Percentiles rank a stretch among this genome's conserved stretches.
Evolutionary conservation across 2,888 invertebrate species (phyloP).

Genomic region (Sinodicranocentrus sp.): DNA sequence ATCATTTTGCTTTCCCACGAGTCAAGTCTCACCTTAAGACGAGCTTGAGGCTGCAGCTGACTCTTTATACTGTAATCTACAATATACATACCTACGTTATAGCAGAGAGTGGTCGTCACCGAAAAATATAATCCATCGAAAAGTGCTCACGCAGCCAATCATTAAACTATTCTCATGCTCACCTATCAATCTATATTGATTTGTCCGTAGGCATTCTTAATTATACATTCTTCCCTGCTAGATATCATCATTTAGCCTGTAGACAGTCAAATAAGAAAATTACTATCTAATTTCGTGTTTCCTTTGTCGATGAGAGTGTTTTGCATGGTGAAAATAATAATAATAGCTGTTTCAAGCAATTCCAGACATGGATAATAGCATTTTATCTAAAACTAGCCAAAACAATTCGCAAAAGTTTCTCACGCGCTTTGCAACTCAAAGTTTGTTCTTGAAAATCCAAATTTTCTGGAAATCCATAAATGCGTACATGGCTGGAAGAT

Average conservation of each 20-base stretch:
- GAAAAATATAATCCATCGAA: slow-evolving; percentile 26
- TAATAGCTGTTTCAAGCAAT: too few relatives aligned
- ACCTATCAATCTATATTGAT: slow-evolving; percentile 65
- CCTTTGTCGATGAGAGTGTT: slow-evolving; percentile 12
- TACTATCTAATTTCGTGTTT: slow-evolving; percentile 38
- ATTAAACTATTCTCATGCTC: slow-evolving; percentile 62
- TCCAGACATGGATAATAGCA: too few relatives aligned
- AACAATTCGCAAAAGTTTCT: too few relatives aligned
- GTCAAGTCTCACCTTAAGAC: slow-evolving; percentile 59
- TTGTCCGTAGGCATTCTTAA: slow-evolving; percentile 65
- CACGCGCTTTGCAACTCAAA: too few relatives aligned
- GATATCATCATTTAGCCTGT: slow-evolving; percentile 62
- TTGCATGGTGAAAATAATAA: slow-evolving; percentile 14
- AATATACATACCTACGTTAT: background rate
- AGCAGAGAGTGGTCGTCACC: slow-evolving; percentile 17
- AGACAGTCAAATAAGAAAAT: slow-evolving; percentile 60
- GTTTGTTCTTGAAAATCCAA: too few relatives aligned
- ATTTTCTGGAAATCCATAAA: too few relatives aligned
- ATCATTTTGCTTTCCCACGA: slow-evolving; percentile 63
- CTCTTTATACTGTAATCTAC: slow-evolving; percentile 2
- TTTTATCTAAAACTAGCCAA: too few relatives aligned
- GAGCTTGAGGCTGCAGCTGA: slow-evolving; percentile 57
- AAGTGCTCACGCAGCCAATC: slow-evolving; percentile 58
- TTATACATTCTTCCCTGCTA: slow-evolving; percentile 58
- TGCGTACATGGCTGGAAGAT: too few relatives aligned